These are phyloP conservation scores for Gallinago solitaria DNA, from an alignment of 2,797 vertebrate species.

Conservation along the genomic window DNA sequence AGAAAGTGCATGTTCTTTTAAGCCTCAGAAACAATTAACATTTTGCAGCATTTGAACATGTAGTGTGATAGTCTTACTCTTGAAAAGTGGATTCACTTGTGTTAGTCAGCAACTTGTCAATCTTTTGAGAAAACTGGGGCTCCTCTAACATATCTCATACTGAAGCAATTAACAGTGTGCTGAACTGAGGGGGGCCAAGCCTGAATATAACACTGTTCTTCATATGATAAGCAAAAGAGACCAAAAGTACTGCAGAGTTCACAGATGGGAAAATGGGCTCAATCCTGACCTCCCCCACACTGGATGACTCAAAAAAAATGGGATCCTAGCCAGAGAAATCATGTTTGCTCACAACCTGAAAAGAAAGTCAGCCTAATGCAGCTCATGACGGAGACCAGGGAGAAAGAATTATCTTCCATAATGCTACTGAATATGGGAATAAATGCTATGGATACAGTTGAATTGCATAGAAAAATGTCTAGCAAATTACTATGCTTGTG, in stretches of 20 bases:
- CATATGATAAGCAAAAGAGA: neutral
- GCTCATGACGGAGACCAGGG: neutral
- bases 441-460: neutral
- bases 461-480: neutral
- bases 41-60: neutral
- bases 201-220: neutral
- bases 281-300: neutral
- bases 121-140: neutral
- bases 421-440: neutral
- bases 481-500: neutral
- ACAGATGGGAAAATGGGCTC: neutral
- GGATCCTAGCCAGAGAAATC: neutral
- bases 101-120: neutral
- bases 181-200: neutral
- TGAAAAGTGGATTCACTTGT: neutral
- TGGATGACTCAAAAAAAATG: neutral
- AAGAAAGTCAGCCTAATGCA: neutral
- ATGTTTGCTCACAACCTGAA: neutral
- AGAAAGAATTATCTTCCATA: neutral
- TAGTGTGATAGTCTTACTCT: neutral
- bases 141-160: neutral
- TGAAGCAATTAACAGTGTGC: neutral
- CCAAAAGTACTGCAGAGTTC: rapidly evolving
- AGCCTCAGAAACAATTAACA: neutral
- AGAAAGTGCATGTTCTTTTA: neutral